Percentiles rank a stretch among this genome's conserved stretches.
These are phyloP conservation scores for Butorides virescens DNA, from an alignment of 2,113 vertebrate species.

Conservation along the genomic window DNA sequence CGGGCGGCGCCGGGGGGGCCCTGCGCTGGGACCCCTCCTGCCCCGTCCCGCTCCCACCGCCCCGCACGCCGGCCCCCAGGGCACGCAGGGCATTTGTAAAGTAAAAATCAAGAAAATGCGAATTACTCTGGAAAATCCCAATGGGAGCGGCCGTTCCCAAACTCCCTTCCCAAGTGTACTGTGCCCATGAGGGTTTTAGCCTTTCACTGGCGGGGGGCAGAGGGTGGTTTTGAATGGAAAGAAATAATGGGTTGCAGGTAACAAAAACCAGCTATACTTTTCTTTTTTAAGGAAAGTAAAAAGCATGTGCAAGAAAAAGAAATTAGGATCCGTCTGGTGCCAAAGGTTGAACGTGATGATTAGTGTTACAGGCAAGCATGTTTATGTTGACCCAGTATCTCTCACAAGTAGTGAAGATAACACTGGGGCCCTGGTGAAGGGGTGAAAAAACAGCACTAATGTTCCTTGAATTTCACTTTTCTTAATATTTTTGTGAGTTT, in stretches of 20 bases:
- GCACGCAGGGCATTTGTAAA: background rate
- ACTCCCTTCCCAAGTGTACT: background rate
- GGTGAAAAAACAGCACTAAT: background rate
- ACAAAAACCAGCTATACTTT: background rate
- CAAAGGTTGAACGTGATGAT: background rate
- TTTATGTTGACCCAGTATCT: background rate
- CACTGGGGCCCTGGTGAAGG: background rate
- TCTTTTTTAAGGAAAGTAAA: background rate
- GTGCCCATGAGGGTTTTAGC: background rate
- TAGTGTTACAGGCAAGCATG: fast-evolving
- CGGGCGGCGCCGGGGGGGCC: background rate
- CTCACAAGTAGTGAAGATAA: background rate
- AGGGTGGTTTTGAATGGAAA: background rate
- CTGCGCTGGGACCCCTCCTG: background rate
- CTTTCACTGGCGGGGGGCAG: fast-evolving
- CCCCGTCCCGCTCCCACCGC: too few relatives aligned
- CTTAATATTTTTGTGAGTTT: background rate
- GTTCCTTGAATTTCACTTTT: background rate
- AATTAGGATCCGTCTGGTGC: background rate
- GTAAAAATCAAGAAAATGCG: background rate
- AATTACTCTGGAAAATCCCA: background rate
- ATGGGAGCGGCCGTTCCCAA: fast-evolving
- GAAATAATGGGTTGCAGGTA: fast-evolving
- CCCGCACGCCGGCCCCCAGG: too few relatives aligned
- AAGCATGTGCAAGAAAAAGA: background rate